A percentile compares a stretch with the other conserved stretches of the same genome.
Conservation (phyloP, 2,113 vertebrate species). For the Monarcha castaneiventris region DNA sequence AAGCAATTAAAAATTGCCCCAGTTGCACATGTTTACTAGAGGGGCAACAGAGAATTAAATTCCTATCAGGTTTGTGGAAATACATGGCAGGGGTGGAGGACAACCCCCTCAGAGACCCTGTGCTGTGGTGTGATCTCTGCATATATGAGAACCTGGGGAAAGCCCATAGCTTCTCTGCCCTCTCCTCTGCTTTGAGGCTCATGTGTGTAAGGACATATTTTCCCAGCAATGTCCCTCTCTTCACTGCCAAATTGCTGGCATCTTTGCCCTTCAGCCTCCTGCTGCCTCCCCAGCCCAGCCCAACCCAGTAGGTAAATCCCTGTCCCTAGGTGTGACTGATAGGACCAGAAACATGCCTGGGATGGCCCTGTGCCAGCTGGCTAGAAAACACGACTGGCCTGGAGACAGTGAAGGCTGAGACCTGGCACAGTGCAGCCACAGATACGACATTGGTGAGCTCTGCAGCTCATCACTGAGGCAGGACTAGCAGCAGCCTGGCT, state of each 20-base stretch:
- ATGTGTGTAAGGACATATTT: neutral
- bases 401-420: neutral
- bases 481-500: neutral
- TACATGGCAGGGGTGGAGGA: neutral
- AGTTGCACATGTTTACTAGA: neutral
- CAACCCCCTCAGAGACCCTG: neutral
- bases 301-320: neutral
- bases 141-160: neutral
- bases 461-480: accelerated
- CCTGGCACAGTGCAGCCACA: neutral
- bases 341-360: neutral
- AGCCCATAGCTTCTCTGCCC: neutral
- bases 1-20: neutral
- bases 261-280: neutral
- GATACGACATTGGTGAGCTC: accelerated
- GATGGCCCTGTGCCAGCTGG: neutral
- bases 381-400: neutral
- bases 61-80: neutral
- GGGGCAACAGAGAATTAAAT: neutral
- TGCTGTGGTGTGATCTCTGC: neutral
- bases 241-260: neutral
- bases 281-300: neutral
- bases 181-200: neutral
- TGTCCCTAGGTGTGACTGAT: neutral
- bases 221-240: accelerated